Evolutionary conservation across 2,797 vertebrate genomes (phyloP).

Genomic region (Cossypha polioptera): DNA sequence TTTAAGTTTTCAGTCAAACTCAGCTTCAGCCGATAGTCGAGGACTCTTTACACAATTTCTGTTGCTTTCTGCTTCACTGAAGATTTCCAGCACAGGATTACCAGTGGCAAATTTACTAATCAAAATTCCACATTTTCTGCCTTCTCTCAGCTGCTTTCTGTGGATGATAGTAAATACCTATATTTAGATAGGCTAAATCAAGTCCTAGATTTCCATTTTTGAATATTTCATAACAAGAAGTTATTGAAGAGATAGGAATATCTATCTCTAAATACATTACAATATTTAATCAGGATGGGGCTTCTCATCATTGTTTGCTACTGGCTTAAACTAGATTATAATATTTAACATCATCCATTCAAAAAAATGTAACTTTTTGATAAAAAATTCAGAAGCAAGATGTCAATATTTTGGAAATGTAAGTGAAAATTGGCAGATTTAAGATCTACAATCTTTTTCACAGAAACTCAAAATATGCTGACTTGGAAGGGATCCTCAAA

Average conservation of each 20-base stretch:
- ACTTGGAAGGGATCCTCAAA: not conserved
- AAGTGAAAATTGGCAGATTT: not conserved
- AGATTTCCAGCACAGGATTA: not conserved
- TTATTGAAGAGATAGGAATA: not conserved
- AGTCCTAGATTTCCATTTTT: not conserved
- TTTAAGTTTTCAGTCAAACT: not conserved
- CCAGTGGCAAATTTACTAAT: not conserved
- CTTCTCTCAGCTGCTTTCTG: not conserved
- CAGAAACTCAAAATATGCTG: not conserved
- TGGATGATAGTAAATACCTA: not conserved
- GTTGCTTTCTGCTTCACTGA: not conserved
- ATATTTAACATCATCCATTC: not conserved
- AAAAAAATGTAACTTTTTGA: not conserved
- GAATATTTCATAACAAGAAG: not conserved
- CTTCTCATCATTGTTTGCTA: not conserved
- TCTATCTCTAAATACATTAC: not conserved
- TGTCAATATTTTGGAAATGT: not conserved
- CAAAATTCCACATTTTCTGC: not conserved
- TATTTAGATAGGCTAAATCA: not conserved
- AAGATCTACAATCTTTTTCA: not conserved
- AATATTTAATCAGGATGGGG: not conserved
- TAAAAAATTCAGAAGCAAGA: not conserved
- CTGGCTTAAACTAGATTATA: not conserved
- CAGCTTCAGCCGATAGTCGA: not conserved
- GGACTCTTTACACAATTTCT: not conserved